Evolutionary conservation across 92 coral and sea anemone species (phyloP).

Genomic region (Bergia sp.): DNA sequence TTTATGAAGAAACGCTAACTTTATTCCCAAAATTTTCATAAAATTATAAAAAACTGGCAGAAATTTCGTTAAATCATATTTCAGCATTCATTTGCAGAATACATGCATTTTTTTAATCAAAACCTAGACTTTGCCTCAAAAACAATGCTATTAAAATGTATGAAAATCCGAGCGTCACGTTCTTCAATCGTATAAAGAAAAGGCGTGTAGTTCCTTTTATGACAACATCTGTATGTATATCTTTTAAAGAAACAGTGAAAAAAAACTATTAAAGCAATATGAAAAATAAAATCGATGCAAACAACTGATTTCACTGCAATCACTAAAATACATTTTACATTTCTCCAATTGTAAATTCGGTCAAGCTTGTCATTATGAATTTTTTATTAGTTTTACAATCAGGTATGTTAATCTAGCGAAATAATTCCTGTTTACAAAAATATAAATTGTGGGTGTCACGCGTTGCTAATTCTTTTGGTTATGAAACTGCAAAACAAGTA

Average conservation of each 20-base stretch:
- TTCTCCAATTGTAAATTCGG: not conserved
- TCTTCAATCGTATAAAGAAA: no score
- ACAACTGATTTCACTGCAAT: not conserved
- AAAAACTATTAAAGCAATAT: no score
- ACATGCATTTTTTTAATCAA: no score
- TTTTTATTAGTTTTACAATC: not conserved
- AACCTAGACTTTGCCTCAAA: no score
- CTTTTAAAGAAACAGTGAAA: not conserved
- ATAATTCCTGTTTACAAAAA: constrained; percentile 36
- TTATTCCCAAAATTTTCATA: not conserved
- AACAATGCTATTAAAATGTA: no score
- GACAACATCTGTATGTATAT: no score
- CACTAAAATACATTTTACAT: not conserved
- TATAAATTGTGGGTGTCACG: not conserved
- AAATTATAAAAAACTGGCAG: not conserved
- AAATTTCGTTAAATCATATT: no score
- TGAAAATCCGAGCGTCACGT: no score
- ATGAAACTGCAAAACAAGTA: not conserved
- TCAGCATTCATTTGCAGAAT: not conserved
- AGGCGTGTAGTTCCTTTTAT: no score
- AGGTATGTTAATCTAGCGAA: constrained; percentile 5
- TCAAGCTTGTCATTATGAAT: not conserved
- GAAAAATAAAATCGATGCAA: not conserved
- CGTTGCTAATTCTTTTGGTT: not conserved
- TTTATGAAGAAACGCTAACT: not conserved